These are phyloP conservation scores for Mormyrus iriodes DNA, from an alignment of 2,113 vertebrate genomes.

Conservation along the genomic window DNA sequence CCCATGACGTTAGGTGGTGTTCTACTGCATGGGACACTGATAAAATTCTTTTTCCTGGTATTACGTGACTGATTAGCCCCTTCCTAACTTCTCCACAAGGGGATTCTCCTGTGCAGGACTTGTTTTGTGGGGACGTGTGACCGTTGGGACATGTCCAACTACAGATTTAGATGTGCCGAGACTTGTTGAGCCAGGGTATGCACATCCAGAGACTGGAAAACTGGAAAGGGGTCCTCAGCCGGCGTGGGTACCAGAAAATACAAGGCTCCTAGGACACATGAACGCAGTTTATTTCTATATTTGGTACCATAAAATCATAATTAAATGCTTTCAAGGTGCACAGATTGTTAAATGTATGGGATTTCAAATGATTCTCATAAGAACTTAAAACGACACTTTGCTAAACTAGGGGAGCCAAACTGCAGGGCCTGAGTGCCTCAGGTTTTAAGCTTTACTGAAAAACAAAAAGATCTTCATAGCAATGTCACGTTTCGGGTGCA, in stretches of 20 bases:
- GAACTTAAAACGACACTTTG: not conserved
- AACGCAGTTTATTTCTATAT: not conserved
- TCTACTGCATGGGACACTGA: not conserved
- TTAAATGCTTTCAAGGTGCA: not conserved
- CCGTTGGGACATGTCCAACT: not conserved
- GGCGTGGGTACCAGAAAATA: not conserved
- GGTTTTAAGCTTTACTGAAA: not conserved
- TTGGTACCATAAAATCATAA: not conserved
- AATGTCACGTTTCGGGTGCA: not conserved
- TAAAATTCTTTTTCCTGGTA: not conserved
- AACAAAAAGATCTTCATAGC: not conserved
- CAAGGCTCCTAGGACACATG: not conserved
- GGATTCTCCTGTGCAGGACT: not conserved
- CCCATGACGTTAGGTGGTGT: not conserved
- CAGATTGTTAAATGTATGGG: not conserved
- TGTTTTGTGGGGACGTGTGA: not conserved
- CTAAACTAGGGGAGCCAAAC: not conserved
- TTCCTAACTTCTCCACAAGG: not conserved
- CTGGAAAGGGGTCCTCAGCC: not conserved
- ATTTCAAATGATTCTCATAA: not conserved
- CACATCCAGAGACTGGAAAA: not conserved
- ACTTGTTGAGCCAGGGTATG: not conserved
- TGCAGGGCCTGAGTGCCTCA: not conserved
- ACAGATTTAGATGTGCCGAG: not conserved
- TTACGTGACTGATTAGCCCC: not conserved